Evolutionary conservation across 2,797 vertebrate species (phyloP).

Genomic region (Cuniculus paca): DNA sequence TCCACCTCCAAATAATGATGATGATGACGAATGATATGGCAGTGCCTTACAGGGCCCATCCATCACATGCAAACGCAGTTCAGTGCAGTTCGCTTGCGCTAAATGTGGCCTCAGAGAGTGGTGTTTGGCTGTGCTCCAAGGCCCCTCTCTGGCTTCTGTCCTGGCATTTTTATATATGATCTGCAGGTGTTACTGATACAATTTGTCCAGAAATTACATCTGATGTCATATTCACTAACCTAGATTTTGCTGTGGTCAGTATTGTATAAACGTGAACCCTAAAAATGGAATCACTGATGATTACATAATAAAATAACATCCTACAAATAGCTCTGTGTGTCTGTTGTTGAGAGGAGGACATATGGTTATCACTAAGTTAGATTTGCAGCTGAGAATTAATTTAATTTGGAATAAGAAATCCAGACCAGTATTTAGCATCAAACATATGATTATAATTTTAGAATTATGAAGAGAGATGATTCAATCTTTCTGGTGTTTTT

Average conservation of each 20-base stretch:
- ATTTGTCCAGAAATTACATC: slow-evolving; percentile 62
- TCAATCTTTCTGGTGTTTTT: slow-evolving; percentile 22
- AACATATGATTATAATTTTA: slow-evolving; percentile 76
- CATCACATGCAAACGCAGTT: slow-evolving; percentile 50
- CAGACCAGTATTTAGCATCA: slow-evolving; percentile 69
- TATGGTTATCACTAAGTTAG: slow-evolving; percentile 78
- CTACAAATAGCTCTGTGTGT: slow-evolving; percentile 71
- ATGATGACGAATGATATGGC: slow-evolving; percentile 23
- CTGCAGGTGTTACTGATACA: slow-evolving; percentile 74
- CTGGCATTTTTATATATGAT: slow-evolving; percentile 74
- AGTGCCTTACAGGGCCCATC: background rate
- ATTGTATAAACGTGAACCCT: slow-evolving; percentile 28
- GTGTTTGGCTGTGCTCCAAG: slow-evolving; percentile 71
- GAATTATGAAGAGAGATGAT: slow-evolving; percentile 62
- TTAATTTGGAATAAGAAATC: slow-evolving; percentile 73
- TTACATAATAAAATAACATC: slow-evolving; percentile 58
- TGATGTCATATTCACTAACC: slow-evolving; percentile 60
- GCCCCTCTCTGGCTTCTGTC: slow-evolving; percentile 75
- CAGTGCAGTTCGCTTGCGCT: slow-evolving; percentile 34
- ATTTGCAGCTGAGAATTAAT: slow-evolving; percentile 74
- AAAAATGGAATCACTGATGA: slow-evolving; percentile 45
- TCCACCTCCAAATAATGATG: background rate
- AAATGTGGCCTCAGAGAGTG: slow-evolving; percentile 68
- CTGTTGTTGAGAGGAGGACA: slow-evolving; percentile 66
- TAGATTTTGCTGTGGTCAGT: slow-evolving; percentile 60